Percentiles rank a stretch among this genome's conserved stretches.
Evolutionary conservation across 2,797 vertebrate species (phyloP).

Genomic region (Pithecia hirsuta): DNA sequence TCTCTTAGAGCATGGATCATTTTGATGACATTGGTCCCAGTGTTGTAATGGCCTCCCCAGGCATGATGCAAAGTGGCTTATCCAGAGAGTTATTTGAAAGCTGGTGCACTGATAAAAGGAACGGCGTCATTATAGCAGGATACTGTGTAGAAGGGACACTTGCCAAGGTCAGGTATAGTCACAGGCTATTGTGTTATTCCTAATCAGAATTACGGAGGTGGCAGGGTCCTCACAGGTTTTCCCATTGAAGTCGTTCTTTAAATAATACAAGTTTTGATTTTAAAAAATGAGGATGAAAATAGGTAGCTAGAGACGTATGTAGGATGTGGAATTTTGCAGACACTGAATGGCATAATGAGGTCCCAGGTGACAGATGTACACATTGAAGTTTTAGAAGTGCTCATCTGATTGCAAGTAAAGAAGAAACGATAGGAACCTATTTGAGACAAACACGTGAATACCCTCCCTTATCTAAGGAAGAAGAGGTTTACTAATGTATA

Average conservation of each 20-base stretch:
- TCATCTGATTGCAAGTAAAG: background rate
- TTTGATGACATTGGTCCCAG: conserved; percentile 98
- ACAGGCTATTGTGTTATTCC: background rate
- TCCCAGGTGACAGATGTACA: background rate
- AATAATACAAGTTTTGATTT: background rate
- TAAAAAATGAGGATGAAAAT: background rate
- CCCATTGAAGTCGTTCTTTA: background rate
- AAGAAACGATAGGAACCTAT: background rate
- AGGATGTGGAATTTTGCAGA: background rate
- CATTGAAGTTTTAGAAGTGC: background rate
- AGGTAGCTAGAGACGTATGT: background rate
- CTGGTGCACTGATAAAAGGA: conserved; percentile 99
- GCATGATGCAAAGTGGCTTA: conserved; percentile 98
- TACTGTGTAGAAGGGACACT: conserved; percentile 98
- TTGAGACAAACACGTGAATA: background rate
- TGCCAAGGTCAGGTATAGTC: conserved; percentile 90
- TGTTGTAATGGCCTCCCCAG: conserved; percentile 97
- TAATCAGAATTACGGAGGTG: background rate
- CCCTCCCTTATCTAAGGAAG: background rate
- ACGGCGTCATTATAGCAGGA: conserved; percentile 97
- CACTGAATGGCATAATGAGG: background rate
- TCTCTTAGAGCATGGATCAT: conserved; percentile 96
- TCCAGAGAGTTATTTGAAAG: conserved; percentile 98
- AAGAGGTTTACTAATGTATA: background rate
- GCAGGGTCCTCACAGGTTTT: background rate